Evolutionary conservation across 2,888 invertebrate genomes (phyloP).

Genomic region (Dyspetes luteomarginatus): DNA sequence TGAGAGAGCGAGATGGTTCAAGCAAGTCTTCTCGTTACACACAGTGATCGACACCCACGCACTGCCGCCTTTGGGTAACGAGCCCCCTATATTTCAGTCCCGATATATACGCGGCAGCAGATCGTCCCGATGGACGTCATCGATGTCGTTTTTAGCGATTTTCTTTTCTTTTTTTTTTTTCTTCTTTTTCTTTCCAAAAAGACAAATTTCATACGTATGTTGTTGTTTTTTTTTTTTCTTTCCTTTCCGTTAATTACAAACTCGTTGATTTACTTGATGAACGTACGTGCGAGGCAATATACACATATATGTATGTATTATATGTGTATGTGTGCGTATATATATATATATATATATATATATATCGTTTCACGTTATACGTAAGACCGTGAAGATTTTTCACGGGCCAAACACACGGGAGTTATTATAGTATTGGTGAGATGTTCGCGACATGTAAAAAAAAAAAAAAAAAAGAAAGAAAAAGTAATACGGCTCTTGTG

Average conservation of each 20-base stretch:
- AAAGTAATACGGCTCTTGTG: conserved; percentile 1
- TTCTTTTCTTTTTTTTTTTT: conserved; percentile 14
- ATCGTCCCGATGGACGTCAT: conserved; percentile 69
- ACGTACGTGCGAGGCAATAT: not conserved
- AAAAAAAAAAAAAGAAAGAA: conserved; percentile 14
- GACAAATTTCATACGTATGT: too few relatives aligned
- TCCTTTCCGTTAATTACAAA: not conserved
- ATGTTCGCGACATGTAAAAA: conserved; percentile 43
- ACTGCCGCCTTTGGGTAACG: conserved; percentile 77
- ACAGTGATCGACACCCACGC: conserved; percentile 79
- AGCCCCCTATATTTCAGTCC: conserved; percentile 73
- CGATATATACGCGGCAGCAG: conserved; percentile 68
- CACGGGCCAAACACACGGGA: conserved; percentile 51
- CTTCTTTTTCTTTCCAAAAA: conserved; percentile 1
- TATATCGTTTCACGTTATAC: conserved; percentile 17
- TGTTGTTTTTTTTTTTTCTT: not conserved
- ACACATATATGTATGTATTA: too few relatives aligned
- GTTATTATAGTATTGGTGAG: conserved; percentile 32
- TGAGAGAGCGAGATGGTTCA: conserved; percentile 54
- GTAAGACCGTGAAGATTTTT: conserved; percentile 54
- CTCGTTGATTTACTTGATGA: not conserved
- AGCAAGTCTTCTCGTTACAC: conserved; percentile 63
- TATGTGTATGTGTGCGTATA: too few relatives aligned
- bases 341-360: too few relatives aligned
- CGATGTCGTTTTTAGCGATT: conserved; percentile 44